Evolutionary conservation across 2,888 invertebrate species (phyloP), one percentile per base, ranked within the genome.

Genomic region (Atherix ibis): DNA sequence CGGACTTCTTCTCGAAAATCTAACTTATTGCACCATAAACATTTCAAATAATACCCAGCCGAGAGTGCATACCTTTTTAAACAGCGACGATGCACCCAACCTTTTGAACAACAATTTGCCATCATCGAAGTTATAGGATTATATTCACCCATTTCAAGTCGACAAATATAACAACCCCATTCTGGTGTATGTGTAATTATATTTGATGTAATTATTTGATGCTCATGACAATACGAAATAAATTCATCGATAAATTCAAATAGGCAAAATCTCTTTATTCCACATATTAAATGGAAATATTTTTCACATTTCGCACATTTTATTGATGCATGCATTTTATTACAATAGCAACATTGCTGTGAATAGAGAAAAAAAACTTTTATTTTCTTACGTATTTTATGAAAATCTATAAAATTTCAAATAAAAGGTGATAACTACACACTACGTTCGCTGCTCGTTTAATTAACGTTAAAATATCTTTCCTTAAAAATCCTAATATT

Each of bases 11-110:
- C 43, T 0, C 50, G 55, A 28, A 58, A 58, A 0, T 36, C 32
- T 22, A 8, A 6, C 22, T 22, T 22, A 8, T 6, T 22, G n/a
- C 57, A 58, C 56, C 56, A 58, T 10, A 54, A 39, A 31, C 57
- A 58, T 0, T 42, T 43, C 8, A 58, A 39, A 41, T 56, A 56
- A 36, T 57, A 58, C 2, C 57, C 57, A 0, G 57, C 48, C 1
- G 46, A 36, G 1, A 51, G 18, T 0, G 58, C 58, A 41, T 52
- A 56, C 6, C 42, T 44, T 3, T 51, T 35, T n/a, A 58, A 47
- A 27, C 57, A 58, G 1, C 16, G 33, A 1, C 46, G 43, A 42
- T 58, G 57, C 0, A 47, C 48, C 32, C 48, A 58, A 5, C 56
- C 56, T 17, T 46, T 44, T 4, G 45, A 36, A 32, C 57, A 58